phyloP scores from a whole-genome alignment of 2,113 vertebrate genomes.

The Diadophis punctatus region DNA sequence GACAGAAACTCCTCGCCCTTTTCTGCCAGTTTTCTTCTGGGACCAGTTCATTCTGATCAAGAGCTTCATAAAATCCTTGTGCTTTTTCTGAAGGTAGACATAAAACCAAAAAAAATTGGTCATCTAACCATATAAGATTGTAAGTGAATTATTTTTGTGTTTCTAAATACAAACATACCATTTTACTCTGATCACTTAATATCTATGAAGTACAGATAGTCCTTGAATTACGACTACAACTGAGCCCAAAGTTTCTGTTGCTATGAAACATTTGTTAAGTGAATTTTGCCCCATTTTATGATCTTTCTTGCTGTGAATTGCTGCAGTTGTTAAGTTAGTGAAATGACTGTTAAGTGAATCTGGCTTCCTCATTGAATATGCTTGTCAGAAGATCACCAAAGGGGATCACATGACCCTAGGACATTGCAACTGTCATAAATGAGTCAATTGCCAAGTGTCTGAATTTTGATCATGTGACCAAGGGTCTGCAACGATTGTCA shows the following conservation, averaged over 20 bases:
- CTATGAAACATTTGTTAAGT: neutral
- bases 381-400: neutral
- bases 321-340: neutral
- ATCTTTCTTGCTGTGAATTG: neutral
- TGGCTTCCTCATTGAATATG: neutral
- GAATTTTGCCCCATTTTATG: neutral
- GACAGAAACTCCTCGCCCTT: conserved; percentile 89
- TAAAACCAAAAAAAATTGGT: neutral
- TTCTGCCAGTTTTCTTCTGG: conserved; percentile 94
- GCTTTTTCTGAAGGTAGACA: conserved; percentile 84
- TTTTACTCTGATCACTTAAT: neutral
- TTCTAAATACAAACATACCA: neutral
- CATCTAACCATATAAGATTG: neutral
- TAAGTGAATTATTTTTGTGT: neutral
- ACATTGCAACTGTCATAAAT: neutral
- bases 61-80: conserved; percentile 91
- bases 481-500: neutral
- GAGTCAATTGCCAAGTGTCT: neutral
- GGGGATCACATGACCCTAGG: neutral
- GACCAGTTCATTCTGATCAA: conserved; percentile 81
- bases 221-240: neutral
- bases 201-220: neutral
- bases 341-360: neutral
- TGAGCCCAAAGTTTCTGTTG: neutral
- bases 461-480: neutral